Percentiles rank a stretch among this genome's conserved stretches.
Conservation (phyloP, 2,888 invertebrate species). For the Drosophila melanosoma region DNA sequence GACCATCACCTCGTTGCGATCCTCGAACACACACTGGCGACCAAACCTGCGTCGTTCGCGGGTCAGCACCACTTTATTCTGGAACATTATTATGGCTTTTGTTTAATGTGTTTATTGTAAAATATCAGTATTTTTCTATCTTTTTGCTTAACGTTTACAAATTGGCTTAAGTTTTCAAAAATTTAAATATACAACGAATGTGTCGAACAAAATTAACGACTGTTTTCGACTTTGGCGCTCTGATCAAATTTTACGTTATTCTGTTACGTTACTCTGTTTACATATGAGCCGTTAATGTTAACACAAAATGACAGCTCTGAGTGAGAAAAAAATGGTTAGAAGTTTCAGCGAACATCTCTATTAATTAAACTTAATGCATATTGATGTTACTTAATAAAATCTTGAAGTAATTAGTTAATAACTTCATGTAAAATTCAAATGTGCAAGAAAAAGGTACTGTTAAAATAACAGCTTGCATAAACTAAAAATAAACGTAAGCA, state of each 20-base stretch:
- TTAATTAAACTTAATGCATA: not conserved
- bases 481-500: not conserved
- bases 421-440: not conserved
- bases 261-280: not conserved
- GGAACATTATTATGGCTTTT: slow-evolving; percentile 38
- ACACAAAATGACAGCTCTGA: not conserved
- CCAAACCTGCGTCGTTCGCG: slow-evolving; percentile 89
- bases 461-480: not conserved
- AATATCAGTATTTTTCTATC: not conserved
- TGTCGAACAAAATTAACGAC: slow-evolving; percentile 22
- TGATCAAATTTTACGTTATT: not conserved
- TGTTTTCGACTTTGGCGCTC: slow-evolving; percentile 4
- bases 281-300: not conserved
- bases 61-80: slow-evolving; percentile 75
- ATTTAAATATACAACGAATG: slow-evolving; percentile 3
- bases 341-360: not conserved
- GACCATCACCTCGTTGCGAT: slow-evolving; percentile 88
- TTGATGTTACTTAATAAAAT: not conserved
- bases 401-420: not conserved
- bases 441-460: not conserved
- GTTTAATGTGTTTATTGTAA: not conserved
- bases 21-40: slow-evolving; percentile 89
- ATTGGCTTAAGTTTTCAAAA: slow-evolving; percentile 4
- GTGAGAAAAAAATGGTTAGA: not conserved
- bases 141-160: not conserved